These are phyloP conservation scores for Drosophila austrosaltans DNA, from an alignment of 2,888 invertebrate genomes.

Conservation along the genomic window DNA sequence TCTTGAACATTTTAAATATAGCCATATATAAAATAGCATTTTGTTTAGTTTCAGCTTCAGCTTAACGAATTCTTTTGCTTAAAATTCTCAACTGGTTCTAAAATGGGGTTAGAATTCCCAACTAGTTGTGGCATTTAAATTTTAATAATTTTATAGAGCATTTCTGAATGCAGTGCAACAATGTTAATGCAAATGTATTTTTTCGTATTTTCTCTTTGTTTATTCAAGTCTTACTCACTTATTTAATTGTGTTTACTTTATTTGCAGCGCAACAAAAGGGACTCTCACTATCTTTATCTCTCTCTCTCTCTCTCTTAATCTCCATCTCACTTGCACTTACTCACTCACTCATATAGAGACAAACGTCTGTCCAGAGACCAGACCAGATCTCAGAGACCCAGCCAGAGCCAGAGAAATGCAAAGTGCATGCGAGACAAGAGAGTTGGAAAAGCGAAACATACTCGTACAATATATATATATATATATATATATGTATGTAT, in stretches of 20 bases:
- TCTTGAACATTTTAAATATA: too few relatives aligned
- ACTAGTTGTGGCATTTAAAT: background rate
- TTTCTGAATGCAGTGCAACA: background rate
- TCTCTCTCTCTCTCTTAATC: conserved; percentile 8
- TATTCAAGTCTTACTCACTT: conserved; percentile 38
- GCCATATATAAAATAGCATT: too few relatives aligned
- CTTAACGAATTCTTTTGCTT: background rate
- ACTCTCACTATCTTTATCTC: background rate
- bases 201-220: conserved; percentile 36
- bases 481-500: too few relatives aligned
- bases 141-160: conserved; percentile 2
- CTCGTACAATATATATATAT: conserved; percentile 1
- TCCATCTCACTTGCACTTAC: background rate
- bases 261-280: conserved; percentile 42
- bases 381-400: background rate
- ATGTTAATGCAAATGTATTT: background rate
- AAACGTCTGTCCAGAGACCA: conserved; percentile 5
- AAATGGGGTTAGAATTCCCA: background rate
- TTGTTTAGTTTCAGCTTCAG: too few relatives aligned
- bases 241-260: conserved; percentile 48
- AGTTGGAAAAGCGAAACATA: conserved; percentile 15
- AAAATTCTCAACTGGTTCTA: too few relatives aligned
- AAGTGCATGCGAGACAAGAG: conserved; percentile 8
- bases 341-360: background rate
- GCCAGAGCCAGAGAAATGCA: background rate